Percentiles rank a stretch among this genome's conserved stretches.
Evolutionary conservation across 2,113 vertebrate genomes (phyloP).

Genomic region (Brachyhypopomus gauderio): DNA sequence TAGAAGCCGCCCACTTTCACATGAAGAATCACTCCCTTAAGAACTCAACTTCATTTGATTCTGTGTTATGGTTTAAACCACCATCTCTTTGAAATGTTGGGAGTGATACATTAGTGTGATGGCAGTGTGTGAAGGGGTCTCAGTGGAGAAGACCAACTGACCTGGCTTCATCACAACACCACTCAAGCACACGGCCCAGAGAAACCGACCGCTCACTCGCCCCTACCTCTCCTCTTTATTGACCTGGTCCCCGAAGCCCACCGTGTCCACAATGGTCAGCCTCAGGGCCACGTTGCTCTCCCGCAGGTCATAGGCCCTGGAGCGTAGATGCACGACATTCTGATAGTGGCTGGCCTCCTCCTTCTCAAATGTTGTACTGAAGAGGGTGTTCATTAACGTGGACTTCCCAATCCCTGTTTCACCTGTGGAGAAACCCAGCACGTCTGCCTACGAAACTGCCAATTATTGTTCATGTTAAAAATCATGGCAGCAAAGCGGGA

Average conservation of each 20-base stretch:
- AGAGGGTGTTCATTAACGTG: constrained; percentile 93
- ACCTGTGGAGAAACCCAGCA: constrained; percentile 68
- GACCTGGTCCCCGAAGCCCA: constrained; percentile 96
- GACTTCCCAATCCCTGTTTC: constrained; percentile 98
- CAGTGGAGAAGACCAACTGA: no score
- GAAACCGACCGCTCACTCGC: constrained; percentile 54
- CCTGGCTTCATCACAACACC: not conserved
- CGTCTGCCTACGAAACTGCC: no score
- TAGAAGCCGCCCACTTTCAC: no score
- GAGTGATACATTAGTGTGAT: no score
- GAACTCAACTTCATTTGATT: no score
- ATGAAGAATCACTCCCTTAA: no score
- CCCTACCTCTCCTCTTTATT: constrained; percentile 95
- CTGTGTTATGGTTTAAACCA: no score
- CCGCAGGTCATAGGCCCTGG: constrained; percentile 85
- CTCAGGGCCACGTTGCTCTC: constrained; percentile 95
- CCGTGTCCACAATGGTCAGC: constrained; percentile 89
- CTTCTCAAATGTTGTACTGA: constrained; percentile 91
- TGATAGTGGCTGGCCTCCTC: constrained; percentile 91
- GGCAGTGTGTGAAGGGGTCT: no score
- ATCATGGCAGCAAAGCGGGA: no score
- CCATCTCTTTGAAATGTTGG: no score
- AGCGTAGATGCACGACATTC: constrained; percentile 77
- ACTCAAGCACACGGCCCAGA: not conserved
- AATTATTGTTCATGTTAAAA: not conserved